Evolutionary conservation across 2,888 invertebrate genomes (phyloP).

Genomic region (Scaptomyza reducta): DNA sequence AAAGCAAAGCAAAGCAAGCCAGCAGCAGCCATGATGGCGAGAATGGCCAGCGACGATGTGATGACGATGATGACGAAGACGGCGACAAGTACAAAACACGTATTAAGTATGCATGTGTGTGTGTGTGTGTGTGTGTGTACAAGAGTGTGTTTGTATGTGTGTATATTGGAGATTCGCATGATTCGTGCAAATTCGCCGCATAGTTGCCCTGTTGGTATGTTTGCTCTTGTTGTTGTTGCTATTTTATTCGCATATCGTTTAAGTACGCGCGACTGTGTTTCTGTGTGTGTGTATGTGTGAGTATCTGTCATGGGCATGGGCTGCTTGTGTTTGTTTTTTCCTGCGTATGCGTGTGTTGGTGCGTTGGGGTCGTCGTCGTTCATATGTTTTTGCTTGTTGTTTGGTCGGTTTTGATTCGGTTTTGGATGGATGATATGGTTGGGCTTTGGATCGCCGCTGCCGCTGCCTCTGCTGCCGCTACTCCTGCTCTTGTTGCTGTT

Average conservation of each 20-base stretch:
- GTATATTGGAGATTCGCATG: constrained; percentile 80
- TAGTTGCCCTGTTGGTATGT: constrained; percentile 65
- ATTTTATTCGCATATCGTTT: constrained; percentile 80
- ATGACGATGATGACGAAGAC: constrained; percentile 60
- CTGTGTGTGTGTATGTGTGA: constrained; percentile 28
- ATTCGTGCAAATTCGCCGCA: constrained; percentile 80
- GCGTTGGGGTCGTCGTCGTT: constrained; percentile 65
- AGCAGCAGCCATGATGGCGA: constrained; percentile 59
- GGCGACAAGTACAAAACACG: constrained; percentile 81
- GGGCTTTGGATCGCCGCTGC: constrained; percentile 58
- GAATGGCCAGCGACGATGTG: constrained; percentile 54
- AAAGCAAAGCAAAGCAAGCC: constrained; percentile 8
- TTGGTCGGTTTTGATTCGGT: constrained; percentile 81
- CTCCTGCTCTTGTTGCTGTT: constrained; percentile 13
- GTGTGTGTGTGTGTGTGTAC: constrained; percentile 14
- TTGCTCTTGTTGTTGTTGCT: constrained; percentile 62
- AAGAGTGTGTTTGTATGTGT: constrained; percentile 15
- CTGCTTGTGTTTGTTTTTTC: constrained; percentile 33
- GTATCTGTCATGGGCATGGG: constrained; percentile 45
- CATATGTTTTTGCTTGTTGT: constrained; percentile 73
- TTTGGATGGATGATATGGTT: constrained; percentile 81
- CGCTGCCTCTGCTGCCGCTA: constrained; percentile 18
- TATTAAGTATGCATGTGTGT: constrained; percentile 66
- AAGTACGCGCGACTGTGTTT: constrained; percentile 44
- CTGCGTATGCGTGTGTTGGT: constrained; percentile 44